Evolutionary conservation across 2,888 invertebrate species (phyloP).

Genomic region (Drosophila diplacantha): DNA sequence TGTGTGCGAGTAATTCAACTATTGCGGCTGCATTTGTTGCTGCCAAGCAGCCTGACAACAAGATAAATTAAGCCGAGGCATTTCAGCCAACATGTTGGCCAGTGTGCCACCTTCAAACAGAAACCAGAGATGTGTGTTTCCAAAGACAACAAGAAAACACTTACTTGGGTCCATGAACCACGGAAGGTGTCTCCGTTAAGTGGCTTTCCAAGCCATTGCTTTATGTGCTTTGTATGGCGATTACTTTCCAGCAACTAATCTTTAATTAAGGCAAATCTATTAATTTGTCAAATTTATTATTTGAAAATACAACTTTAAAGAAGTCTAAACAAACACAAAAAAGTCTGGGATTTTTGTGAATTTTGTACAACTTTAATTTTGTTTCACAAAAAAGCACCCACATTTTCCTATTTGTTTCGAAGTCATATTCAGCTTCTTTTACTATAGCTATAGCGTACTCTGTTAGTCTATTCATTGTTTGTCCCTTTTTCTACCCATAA

Average conservation of each 20-base stretch:
- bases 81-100: constrained; percentile 45
- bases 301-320: too few species aligned
- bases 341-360: not conserved
- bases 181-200: constrained; percentile 16
- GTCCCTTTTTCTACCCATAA: constrained; percentile 7
- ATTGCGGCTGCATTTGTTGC: constrained; percentile 63
- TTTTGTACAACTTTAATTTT: too few species aligned
- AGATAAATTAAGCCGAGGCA: constrained; percentile 64
- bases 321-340: not conserved
- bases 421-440: not conserved
- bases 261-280: not conserved
- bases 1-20: constrained; percentile 55
- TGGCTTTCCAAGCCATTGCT: constrained; percentile 18
- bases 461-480: not conserved
- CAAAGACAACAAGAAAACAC: constrained; percentile 12
- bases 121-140: constrained; percentile 26
- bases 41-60: constrained; percentile 60
- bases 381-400: too few species aligned
- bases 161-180: not conserved
- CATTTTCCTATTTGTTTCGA: too few species aligned
- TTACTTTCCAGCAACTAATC: not conserved
- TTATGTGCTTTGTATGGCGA: not conserved
- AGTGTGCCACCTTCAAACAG: constrained; percentile 13
- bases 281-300: too few species aligned
- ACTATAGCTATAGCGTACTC: not conserved